Conservation (phyloP, 2,888 invertebrate species). For the Ophonus ardosiacus region DNA sequence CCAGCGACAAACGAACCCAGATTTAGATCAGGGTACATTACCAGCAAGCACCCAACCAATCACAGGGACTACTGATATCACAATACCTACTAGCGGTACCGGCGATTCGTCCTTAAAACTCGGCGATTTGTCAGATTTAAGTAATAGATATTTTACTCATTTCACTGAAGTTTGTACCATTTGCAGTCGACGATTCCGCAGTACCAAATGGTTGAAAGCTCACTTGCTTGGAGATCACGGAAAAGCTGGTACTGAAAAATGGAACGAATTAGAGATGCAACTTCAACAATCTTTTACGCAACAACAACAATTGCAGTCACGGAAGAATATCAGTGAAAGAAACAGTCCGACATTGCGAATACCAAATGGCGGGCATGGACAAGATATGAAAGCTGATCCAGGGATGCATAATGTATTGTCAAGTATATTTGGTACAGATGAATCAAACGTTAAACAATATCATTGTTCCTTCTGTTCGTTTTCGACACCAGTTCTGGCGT, state of each 20-base stretch:
- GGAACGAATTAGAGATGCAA: conserved; percentile 79
- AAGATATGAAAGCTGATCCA: conserved; percentile 49
- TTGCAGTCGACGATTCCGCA: conserved; percentile 91
- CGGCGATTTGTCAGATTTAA: conserved; percentile 79
- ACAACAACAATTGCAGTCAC: conserved; percentile 67
- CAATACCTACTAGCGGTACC: conserved; percentile 65
- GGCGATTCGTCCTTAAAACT: conserved; percentile 77
- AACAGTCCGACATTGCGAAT: conserved; percentile 79
- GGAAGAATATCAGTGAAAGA: conserved; percentile 68
- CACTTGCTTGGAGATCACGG: conserved; percentile 93
- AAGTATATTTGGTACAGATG: conserved; percentile 78
- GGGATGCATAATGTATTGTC: conserved; percentile 77
- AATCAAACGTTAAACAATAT: conserved; percentile 84
- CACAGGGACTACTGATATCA: background rate
- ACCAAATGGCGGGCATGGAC: conserved; percentile 75
- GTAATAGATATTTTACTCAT: conserved; percentile 82
- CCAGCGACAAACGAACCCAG: conserved; percentile 63
- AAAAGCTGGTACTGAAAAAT: conserved; percentile 80
- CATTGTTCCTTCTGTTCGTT: conserved; percentile 94
- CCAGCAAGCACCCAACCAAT: conserved; percentile 68
- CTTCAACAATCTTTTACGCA: conserved; percentile 73
- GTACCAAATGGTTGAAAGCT: conserved; percentile 91
- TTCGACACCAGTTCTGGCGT: conserved; percentile 92
- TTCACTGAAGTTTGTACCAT: conserved; percentile 89
- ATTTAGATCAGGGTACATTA: conserved; percentile 52